Conservation (phyloP, 2,797 vertebrate species). For the Sciurus carolinensis region DNA sequence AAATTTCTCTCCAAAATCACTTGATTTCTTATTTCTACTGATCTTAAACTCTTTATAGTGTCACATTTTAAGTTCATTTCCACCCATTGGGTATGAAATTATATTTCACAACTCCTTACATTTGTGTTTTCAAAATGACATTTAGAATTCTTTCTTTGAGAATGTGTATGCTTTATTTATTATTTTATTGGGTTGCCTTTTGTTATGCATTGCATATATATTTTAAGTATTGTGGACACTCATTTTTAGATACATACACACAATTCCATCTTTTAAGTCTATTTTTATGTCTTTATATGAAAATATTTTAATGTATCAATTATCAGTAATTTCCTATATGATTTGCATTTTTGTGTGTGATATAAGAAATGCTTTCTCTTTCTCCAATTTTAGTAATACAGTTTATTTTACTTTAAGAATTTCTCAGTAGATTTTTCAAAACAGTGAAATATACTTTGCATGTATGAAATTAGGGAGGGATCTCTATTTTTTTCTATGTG, state of each 20-base stretch:
- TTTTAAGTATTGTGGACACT: not conserved
- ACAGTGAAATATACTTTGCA: not conserved
- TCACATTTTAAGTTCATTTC: not conserved
- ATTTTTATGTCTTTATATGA: not conserved
- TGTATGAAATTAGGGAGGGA: too few relatives aligned
- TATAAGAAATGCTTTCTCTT: not conserved
- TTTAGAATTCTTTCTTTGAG: constrained; percentile 22
- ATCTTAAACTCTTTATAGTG: not conserved
- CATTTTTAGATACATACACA: not conserved
- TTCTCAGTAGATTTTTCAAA: not conserved
- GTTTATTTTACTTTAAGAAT: not conserved
- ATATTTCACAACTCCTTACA: constrained; percentile 3
- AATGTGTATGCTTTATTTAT: constrained; percentile 1
- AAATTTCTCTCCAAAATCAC: not conserved
- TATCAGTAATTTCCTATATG: not conserved
- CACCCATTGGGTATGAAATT: not conserved
- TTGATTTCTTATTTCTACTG: not conserved
- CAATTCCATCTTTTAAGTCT: not conserved
- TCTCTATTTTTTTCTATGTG: not conserved
- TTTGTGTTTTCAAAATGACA: not conserved
- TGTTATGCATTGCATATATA: not conserved
- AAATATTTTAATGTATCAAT: not conserved
- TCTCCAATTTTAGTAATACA: not conserved
- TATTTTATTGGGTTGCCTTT: not conserved
- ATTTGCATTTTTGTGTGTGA: not conserved